Evolutionary conservation across 2,797 vertebrate species (phyloP), one percentile per base, ranked within the genome.

Genomic region (Gallinago stenura): DNA sequence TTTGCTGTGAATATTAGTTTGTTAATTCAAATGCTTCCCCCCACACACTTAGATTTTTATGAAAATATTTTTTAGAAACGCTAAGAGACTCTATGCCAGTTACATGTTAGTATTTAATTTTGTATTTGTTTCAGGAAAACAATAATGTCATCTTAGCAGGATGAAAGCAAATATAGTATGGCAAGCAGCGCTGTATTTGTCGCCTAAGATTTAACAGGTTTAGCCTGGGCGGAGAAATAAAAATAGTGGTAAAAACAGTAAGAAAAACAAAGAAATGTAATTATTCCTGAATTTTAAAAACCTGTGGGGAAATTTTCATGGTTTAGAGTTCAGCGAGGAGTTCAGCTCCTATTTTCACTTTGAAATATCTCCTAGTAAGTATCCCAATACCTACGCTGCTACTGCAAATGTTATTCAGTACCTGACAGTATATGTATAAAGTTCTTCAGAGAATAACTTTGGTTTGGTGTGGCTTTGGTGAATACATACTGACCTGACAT

Each of bases 271-370:
- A 85, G 46, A 62, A 92, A 84, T 93, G 3, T 37, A 64, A 60
- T 93, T 91, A 56, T 62, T 77, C 60, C 48, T 62, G 8, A 72
- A 58, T 90, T 92, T 91, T 66, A 54, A 77, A 95, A 81, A 64
- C 22, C 7, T 46, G 15, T 11, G 11, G 17, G 57, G 62, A 73
- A 39, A 78, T 76, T 91, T 92, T 54, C 20, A n/a, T 58, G 18
- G 15, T 48, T 14, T 5, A 15, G 26, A 78, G 35, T 60, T 88
- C 56, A 72, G 35, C n/a, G 48, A 62, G 30, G 69, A 72, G 50
- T 70, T 70, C 51, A 66, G 15, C 8, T 79, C n/a, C 25, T 6
- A 1, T 83, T 90, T 94, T 66, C 22, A 14, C 22, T 75, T 93
- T 37, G 53, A 72, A 90, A 66, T 69, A 60, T 31, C 24, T 88